phyloP scores from a whole-genome alignment of 2,113 vertebrate genomes.

The Notarius lentiginosus region DNA sequence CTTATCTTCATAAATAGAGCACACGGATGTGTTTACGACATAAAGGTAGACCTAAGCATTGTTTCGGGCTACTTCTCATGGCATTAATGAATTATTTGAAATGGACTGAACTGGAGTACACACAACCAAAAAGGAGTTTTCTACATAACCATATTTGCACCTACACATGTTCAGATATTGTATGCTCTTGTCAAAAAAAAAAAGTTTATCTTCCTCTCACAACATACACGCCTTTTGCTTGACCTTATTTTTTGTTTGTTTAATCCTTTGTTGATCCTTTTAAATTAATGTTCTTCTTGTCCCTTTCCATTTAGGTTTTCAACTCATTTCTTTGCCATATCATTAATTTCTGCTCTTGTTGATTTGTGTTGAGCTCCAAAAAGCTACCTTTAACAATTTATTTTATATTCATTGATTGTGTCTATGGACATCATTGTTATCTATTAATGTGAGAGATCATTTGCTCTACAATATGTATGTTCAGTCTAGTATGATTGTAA shows the following conservation, averaged over 20 bases:
- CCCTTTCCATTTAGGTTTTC: background rate
- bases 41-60: slow-evolving; percentile 40
- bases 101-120: slow-evolving; percentile 71
- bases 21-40: slow-evolving; percentile 49
- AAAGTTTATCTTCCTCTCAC: slow-evolving; percentile 45
- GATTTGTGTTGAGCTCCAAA: slow-evolving; percentile 13
- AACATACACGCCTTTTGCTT: slow-evolving; percentile 33
- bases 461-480: slow-evolving; percentile 57
- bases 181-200: slow-evolving; percentile 37
- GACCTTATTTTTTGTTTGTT: slow-evolving; percentile 42
- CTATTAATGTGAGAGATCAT: slow-evolving; percentile 59
- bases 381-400: slow-evolving; percentile 30
- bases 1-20: slow-evolving; percentile 40
- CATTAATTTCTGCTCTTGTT: slow-evolving; percentile 46
- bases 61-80: slow-evolving; percentile 48
- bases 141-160: slow-evolving; percentile 47
- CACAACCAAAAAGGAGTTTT: slow-evolving; percentile 36
- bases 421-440: slow-evolving; percentile 53
- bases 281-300: background rate
- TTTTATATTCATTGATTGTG: slow-evolving; percentile 42
- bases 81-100: slow-evolving; percentile 53
- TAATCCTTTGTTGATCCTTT: slow-evolving; percentile 49
- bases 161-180: slow-evolving; percentile 37
- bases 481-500: slow-evolving; percentile 57
- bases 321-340: background rate